Base-by-base conservation (phyloP, 2,113 vertebrate species). In the Nyctibius bracteatus region DNA sequence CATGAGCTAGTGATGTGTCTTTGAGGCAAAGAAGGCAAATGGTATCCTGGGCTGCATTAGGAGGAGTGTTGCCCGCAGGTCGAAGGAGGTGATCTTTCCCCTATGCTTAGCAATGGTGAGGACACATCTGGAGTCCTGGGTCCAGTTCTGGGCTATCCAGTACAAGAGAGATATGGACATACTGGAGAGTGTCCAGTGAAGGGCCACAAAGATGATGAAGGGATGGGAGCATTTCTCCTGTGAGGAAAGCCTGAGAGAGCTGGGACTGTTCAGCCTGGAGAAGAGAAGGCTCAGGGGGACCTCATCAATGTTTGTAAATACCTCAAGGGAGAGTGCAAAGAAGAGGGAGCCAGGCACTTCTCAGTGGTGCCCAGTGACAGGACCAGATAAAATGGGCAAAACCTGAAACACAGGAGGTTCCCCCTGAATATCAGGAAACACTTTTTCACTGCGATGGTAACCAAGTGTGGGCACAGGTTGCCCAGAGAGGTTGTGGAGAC, bases 341-440 rank as follows among this genome's bases (percentile, higher is more conserved):
- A 6, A 2, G 30, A 49, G 0, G 1, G 3, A 49, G 35, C 10
- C 51, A 65, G 58, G 17, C 11, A 35, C 25, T 81, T 0, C 23
- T 37, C 33, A 10, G 37, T 6, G n/a, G 24, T 35, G 39, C 27
- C 33, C 51, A 21, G 65, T 25, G 33, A 43, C 13, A 15, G 58
- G 73, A 39, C 22, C 7, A 24, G 44, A 51, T 33, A 27, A 23
- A 37, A 5, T 2, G 41, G 10, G 58, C 66, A 52, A 73, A 65
- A 41, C 0, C 19, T 54, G 46, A 67, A 75, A 41, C 25, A 71
- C 5, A 4, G 24, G 10, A 41, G 8, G n/a, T 30, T 81, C 37
- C 21, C 8, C 39, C 12, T 46, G 52, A 74, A 25, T 16, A 37
- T 51, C 37, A 58, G 49, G 23, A 35, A 51, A 28, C 35, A 14